Base-by-base conservation (phyloP, 1,140 invertebrate species). In the Drosophila repletoides region DNA sequence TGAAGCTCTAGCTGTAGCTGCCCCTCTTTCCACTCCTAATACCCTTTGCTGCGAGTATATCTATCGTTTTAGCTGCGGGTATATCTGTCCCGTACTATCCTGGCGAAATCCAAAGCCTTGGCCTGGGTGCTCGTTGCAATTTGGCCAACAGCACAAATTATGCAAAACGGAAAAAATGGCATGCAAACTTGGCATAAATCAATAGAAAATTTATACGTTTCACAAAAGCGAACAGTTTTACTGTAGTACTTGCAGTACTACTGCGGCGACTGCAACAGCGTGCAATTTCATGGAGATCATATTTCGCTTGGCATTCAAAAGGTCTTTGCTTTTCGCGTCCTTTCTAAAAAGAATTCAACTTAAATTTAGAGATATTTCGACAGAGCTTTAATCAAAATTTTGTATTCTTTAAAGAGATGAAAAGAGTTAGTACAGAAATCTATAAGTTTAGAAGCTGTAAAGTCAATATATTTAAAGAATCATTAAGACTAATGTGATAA, bases 141-240 rank as follows among this genome's bases (percentile, higher is more conserved):
- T 86, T 84, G 74, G 80, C 80, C 80, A 75, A 67, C 79, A 68
- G 80, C 79, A 66, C 51, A 86, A 86, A 86, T 86, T 86, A 86
- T 86, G 80, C 80, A 86, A 87, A 86, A 68, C 81, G 72, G 77
- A 86, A 86, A 86, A 86, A 86, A 75, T 86, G 80, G 59, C 80
- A 86, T 87, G 81, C 81, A 73, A 86, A 86, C 80, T 86, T 86
- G 80, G 80, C 81, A 86, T 86, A 86, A 86, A 86, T 86, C 80
- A 86, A 86, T 86, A 87, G 80, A 86, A 86, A 86, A 86, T 86
- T 86, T 86, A 86, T 86, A 87, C 80, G 80, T 87, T 84, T 72
- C 72, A 56, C 80, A 61, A 74, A 83, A 83, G 58, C 70, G 79
- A 79, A 83, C 61, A 59, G 79, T 86, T 86, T 86, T 55, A 77